Conservation (phyloP, 1,140 invertebrate species). For the Achatina immaculata region DNA sequence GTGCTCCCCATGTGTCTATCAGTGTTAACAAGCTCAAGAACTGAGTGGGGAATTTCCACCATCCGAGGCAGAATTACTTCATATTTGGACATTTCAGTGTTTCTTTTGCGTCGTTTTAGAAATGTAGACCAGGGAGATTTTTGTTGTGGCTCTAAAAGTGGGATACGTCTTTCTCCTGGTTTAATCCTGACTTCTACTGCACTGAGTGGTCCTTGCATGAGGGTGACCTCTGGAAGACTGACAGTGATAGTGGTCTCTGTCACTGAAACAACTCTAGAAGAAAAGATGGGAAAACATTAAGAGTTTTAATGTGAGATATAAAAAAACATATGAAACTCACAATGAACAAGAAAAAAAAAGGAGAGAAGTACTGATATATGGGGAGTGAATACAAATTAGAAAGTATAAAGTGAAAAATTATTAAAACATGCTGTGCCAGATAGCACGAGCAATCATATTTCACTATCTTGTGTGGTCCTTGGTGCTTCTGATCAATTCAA, state of each 20-base stretch:
- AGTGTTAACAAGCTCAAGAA: not conserved
- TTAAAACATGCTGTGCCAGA: no score
- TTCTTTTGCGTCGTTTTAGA: not conserved
- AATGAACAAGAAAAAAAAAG: no score
- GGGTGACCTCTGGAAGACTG: not conserved
- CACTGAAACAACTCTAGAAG: not conserved
- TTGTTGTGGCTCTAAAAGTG: not conserved
- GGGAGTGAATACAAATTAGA: no score
- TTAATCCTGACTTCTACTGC: constrained; percentile 3
- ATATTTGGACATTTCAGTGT: not conserved
- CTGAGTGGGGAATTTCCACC: not conserved
- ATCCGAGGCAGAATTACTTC: not conserved
- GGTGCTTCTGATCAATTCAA: no score
- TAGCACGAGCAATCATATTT: no score
- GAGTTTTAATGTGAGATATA: no score
- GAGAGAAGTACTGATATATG: no score
- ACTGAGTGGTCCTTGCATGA: not conserved
- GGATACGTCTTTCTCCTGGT: not conserved
- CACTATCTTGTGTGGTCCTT: no score
- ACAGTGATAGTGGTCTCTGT: not conserved
- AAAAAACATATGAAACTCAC: no score
- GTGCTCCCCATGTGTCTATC: not conserved
- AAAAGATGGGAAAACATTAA: not conserved
- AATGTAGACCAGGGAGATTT: not conserved
- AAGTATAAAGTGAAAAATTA: no score